Base-by-base conservation (phyloP, 2,113 vertebrate genomes). In the Onychostruthus taczanowskii region DNA sequence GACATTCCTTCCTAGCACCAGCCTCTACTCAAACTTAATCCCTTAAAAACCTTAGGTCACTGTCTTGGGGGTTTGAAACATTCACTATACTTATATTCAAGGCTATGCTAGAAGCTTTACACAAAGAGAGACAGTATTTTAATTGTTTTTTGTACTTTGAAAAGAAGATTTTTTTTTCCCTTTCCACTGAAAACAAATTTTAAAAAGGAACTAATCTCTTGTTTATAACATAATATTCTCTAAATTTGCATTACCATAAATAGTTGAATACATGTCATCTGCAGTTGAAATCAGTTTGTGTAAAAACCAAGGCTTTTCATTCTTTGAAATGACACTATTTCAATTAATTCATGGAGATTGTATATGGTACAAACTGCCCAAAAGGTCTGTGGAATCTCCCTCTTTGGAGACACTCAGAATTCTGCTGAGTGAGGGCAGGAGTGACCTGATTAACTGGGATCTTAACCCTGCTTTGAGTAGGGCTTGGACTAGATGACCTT, bases 11-110 rank as follows among this genome's bases (percentile, higher is more conserved):
- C 56, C 61, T 28, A 93, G 72, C 23, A 4, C 63, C 86, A 92
- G 55, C n/a, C 33, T 91, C 81, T 69, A 66, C 47, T 95, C 70
- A 89, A 70, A 76, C 47, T 83, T 92, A 84, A 94, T 87, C 74
- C 67, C 46, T 92, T 92, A 89, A 94, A 76, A 74, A 87, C 53
- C 52, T 69, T 72, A 88, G 50, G 24, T 74, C 24, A 79, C 44
- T 85, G n/a, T 80, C 46, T 56, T 91, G 63, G 73, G n/a, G 31
- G 83, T 97, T 92, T 92, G 94, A 95, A 94, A 88, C 33, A 62
- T 62, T 68, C 58, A 73, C 44, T n/a, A 26, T 6, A 35, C 56
- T 93, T 80, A 79, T 43, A 62, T 79, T 90, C 61, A 78, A 89
- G 39, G 28, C 47, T 78, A 10, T 41, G 12, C 15, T 80, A 33